Percentiles rank a stretch among this genome's conserved stretches.
Evolutionary conservation across 2,113 vertebrate genomes (phyloP).

Genomic region (Indicator indicator): DNA sequence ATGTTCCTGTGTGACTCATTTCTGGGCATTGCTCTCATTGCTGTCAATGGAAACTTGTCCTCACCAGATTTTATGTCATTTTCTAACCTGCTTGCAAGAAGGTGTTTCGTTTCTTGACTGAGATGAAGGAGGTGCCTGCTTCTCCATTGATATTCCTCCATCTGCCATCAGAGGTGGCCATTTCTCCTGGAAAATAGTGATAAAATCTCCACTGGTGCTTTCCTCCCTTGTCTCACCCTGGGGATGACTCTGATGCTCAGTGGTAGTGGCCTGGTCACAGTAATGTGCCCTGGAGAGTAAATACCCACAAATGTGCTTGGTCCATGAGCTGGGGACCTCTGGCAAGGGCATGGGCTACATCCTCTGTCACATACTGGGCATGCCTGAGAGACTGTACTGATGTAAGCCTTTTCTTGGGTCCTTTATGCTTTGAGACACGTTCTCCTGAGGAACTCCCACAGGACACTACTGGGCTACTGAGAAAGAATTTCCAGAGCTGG

Average conservation of each 20-base stretch:
- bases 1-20: neutral
- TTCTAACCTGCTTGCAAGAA: conserved; percentile 26
- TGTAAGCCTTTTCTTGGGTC: neutral
- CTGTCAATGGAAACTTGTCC: neutral
- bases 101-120: neutral
- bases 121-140: neutral
- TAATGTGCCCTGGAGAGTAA: neutral
- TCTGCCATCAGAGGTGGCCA: neutral
- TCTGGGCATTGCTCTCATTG: neutral
- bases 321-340: neutral
- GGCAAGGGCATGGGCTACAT: neutral
- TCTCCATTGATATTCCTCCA: conserved; percentile 21
- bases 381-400: neutral
- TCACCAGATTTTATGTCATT: conserved; percentile 11
- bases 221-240: neutral
- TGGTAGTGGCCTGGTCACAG: neutral
- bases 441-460: neutral
- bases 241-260: neutral
- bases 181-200: neutral
- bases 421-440: neutral
- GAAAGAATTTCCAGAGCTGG: neutral
- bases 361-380: neutral
- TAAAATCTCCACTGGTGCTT: neutral
- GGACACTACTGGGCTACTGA: neutral
- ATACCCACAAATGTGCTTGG: fast-evolving